Evolutionary conservation across 1,140 invertebrate species (phyloP).

Genomic region (Helicoverpa armigera): DNA sequence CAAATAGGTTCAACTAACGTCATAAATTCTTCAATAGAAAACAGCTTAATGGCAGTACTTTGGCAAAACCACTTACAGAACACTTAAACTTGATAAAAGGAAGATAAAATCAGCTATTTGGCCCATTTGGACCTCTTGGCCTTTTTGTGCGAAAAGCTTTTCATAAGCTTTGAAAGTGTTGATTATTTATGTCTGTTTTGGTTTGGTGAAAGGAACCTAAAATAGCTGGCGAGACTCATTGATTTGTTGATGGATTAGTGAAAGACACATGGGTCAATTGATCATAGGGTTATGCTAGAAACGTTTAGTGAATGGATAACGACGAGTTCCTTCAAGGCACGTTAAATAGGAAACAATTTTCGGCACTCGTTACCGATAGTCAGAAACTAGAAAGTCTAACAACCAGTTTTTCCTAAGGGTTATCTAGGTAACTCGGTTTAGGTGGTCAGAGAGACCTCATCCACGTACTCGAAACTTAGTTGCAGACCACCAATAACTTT

Average conservation of each 20-base stretch:
- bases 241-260: neutral
- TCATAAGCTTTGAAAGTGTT: slow-evolving; percentile 14
- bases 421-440: too few species aligned
- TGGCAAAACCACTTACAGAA: slow-evolving; percentile 35
- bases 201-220: slow-evolving; percentile 17
- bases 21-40: slow-evolving; percentile 32
- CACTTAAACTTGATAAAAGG: slow-evolving; percentile 45
- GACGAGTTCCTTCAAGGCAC: too few species aligned
- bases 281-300: too few species aligned
- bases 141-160: slow-evolving; percentile 1
- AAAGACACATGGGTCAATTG: too few species aligned
- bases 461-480: too few species aligned
- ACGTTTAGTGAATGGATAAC: too few species aligned
- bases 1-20: slow-evolving; percentile 18
- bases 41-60: slow-evolving; percentile 27
- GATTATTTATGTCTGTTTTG: slow-evolving; percentile 19
- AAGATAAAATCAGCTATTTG: slow-evolving; percentile 23
- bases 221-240: neutral
- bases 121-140: slow-evolving; percentile 6
- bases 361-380: too few species aligned
- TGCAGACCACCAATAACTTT: too few species aligned
- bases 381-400: too few species aligned
- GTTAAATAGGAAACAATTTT: too few species aligned
- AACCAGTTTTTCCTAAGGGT: too few species aligned
- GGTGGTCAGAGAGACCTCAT: too few species aligned